These are phyloP conservation scores for Lagopus leucura DNA, from an alignment of 2,113 vertebrate species.

Conservation along the genomic window DNA sequence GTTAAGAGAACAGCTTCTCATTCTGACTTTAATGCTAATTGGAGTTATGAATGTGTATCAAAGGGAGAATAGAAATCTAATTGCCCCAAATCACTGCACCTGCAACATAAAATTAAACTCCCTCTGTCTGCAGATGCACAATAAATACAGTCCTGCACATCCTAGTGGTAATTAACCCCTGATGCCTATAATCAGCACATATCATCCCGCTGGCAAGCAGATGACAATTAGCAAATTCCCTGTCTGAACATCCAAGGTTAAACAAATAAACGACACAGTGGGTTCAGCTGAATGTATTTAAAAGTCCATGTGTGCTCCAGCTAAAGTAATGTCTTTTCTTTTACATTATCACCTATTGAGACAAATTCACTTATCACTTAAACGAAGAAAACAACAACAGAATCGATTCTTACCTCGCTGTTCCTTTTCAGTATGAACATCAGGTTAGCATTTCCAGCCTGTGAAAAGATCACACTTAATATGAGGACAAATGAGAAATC, in stretches of 20 bases:
- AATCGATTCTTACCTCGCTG: constrained; percentile 88
- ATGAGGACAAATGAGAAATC: constrained; percentile 55
- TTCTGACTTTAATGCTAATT: constrained; percentile 58
- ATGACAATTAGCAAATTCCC: constrained; percentile 57
- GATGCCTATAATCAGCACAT: constrained; percentile 53
- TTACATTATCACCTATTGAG: constrained; percentile 47
- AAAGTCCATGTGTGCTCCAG: constrained; percentile 4
- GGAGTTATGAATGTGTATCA: constrained; percentile 64
- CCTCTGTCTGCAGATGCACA: constrained; percentile 60
- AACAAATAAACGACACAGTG: constrained; percentile 47
- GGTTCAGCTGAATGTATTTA: constrained; percentile 54
- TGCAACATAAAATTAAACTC: constrained; percentile 67
- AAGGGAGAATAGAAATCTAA: constrained; percentile 65
- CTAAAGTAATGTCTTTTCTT: constrained; percentile 50
- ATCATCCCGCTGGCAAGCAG: constrained; percentile 57
- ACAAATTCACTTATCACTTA: constrained; percentile 12
- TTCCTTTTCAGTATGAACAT: constrained; percentile 92
- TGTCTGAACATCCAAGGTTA: constrained; percentile 58
- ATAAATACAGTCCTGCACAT: constrained; percentile 58
- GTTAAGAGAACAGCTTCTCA: constrained; percentile 26
- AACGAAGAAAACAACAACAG: not conserved
- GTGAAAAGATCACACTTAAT: constrained; percentile 58
- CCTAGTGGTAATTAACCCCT: constrained; percentile 68
- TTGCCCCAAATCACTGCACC: constrained; percentile 67
- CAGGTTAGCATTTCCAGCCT: constrained; percentile 91